phyloP scores from a whole-genome alignment of 2,888 invertebrate species.

The Geophilus truncorum region DNA sequence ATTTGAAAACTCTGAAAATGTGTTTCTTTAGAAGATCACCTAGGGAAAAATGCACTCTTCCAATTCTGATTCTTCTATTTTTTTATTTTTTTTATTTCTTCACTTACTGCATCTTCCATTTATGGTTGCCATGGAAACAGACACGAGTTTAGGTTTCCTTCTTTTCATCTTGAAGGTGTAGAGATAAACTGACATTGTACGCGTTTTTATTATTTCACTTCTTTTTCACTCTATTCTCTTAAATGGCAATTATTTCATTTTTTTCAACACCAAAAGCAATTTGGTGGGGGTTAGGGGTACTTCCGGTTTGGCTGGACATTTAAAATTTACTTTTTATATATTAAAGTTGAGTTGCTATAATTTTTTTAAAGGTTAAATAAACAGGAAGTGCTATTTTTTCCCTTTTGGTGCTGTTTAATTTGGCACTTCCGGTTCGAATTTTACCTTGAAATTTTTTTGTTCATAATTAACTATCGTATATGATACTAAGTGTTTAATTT shows the following conservation, averaged over 20 bases:
- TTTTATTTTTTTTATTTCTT: not conserved
- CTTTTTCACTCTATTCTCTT: not conserved
- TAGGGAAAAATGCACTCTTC: not conserved
- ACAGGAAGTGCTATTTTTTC: too few species aligned
- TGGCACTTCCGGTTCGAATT: too few species aligned
- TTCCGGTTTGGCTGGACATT: too few species aligned
- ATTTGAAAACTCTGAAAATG: not conserved
- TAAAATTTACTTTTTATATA: too few species aligned
- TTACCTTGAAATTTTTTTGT: too few species aligned
- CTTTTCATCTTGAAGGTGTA: constrained; percentile 5
- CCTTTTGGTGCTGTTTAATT: too few species aligned
- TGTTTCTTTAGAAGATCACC: not conserved
- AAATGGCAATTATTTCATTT: not conserved
- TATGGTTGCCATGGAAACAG: constrained; percentile 10
- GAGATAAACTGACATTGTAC: not conserved
- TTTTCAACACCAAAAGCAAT: too few species aligned
- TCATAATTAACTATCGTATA: too few species aligned
- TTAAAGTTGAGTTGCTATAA: too few species aligned
- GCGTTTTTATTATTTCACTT: not conserved
- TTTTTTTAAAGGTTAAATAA: too few species aligned
- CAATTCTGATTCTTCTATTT: not conserved
- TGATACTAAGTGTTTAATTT: too few species aligned
- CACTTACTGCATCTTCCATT: constrained; percentile 12
- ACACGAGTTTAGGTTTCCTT: constrained; percentile 11
- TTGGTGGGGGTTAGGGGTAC: too few species aligned